A percentile compares a stretch with the other conserved stretches of the same genome.
Evolutionary conservation across 2,797 vertebrate species (phyloP).

Genomic region (Sarcoramphus papa): DNA sequence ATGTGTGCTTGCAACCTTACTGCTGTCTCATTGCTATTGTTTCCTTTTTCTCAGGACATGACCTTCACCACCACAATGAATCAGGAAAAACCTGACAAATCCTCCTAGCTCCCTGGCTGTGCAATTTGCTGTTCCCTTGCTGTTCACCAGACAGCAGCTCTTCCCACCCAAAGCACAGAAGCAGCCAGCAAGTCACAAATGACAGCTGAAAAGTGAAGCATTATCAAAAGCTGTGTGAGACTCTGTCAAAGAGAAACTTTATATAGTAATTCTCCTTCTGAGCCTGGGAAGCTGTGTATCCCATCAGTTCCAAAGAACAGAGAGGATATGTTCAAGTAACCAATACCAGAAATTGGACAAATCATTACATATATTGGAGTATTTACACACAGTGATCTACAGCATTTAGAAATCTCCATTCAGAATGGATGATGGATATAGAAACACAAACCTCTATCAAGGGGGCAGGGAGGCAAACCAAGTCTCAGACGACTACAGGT

Average conservation of each 20-base stretch:
- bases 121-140: slow-evolving; percentile 1
- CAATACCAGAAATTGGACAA: background rate
- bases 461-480: slow-evolving; percentile 62
- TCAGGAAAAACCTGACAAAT: slow-evolving; percentile 17
- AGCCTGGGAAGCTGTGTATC: background rate
- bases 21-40: slow-evolving; percentile 22
- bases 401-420: background rate
- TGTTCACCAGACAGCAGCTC: slow-evolving; percentile 1
- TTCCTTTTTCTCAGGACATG: slow-evolving; percentile 43
- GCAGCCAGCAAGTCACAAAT: background rate
- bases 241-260: background rate
- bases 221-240: slow-evolving; percentile 33
- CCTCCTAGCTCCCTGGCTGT: slow-evolving; percentile 12
- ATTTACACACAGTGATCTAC: background rate
- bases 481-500: slow-evolving; percentile 74
- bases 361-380: background rate
- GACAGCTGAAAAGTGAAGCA: slow-evolving; percentile 19
- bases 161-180: slow-evolving; percentile 17
- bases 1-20: background rate
- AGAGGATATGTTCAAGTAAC: slow-evolving; percentile 5
- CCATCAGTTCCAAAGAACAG: background rate
- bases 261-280: background rate
- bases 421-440: slow-evolving; percentile 86
- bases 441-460: slow-evolving; percentile 79
- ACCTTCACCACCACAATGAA: slow-evolving; percentile 50